phyloP scores from a whole-genome alignment of 2,888 invertebrate genomes.

The Elegia similella region DNA sequence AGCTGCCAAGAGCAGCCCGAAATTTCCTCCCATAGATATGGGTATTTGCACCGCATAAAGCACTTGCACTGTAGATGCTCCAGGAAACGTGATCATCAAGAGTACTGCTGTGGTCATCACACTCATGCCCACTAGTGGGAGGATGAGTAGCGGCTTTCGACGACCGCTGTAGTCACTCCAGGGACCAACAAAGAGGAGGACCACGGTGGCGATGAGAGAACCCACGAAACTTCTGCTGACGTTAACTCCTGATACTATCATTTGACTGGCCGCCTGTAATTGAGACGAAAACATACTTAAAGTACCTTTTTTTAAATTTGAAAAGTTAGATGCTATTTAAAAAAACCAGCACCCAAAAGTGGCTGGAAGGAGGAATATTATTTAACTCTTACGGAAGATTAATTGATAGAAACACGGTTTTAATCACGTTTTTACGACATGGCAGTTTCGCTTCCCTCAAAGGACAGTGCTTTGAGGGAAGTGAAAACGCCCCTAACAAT shows the following conservation, averaged over 20 bases:
- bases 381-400: too few species aligned
- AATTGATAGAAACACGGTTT: too few species aligned
- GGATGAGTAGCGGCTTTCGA: conserved; percentile 79
- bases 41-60: conserved; percentile 79
- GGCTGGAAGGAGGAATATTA: too few species aligned
- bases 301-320: too few species aligned
- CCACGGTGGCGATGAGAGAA: conserved; percentile 81
- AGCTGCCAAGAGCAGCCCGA: conserved; percentile 87
- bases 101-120: conserved; percentile 71
- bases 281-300: neutral
- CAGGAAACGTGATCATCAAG: conserved; percentile 65
- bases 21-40: conserved; percentile 86
- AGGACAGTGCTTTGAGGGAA: too few species aligned
- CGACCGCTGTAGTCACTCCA: conserved; percentile 84
- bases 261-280: conserved; percentile 75
- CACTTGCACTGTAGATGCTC: conserved; percentile 64
- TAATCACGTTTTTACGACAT: too few species aligned
- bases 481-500: too few species aligned
- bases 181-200: conserved; percentile 82
- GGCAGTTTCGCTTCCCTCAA: too few species aligned
- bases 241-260: conserved; percentile 84
- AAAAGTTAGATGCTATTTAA: too few species aligned
- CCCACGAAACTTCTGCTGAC: conserved; percentile 81
- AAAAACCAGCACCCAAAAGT: too few species aligned
- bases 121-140: conserved; percentile 80